Base-by-base conservation (phyloP, 1,140 invertebrate genomes). In the Uloborus diversus region DNA sequence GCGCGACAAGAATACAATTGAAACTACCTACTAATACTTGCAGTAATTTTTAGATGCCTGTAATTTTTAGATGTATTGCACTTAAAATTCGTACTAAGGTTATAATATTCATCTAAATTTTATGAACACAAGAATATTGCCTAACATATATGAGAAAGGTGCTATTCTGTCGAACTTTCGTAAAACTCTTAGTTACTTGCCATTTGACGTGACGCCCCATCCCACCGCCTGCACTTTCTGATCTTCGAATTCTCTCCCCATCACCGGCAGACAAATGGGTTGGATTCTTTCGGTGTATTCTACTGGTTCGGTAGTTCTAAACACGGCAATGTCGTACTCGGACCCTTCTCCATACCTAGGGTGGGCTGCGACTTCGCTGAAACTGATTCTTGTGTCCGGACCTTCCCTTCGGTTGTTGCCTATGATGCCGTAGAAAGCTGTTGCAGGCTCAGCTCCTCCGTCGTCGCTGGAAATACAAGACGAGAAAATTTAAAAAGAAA, bases 261-360 rank as follows among this genome's bases (percentile, higher is more conserved):
- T 30, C 14, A 59, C 2, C 23, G 33, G 32, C 4, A 76, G 37
- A 11, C 79, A 81, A 25, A 81, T 57, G 17, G 59, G 25, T n/a
- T 49, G 35, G 9, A 81, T 68, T 1, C 4, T 32, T 9, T 73
- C 49, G 2, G 3, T 47, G n/a, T 37, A 65, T 17, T 51, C 42
- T 17, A 81, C 68, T 11, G 68, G 57, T 13, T 62, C 25, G 3
- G 79, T 56, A 1, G 37, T 32, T n/a, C 37, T 27, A 17, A 81
- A 42, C 0, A 81, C 28, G 14, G 79, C 79, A 7, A 81, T 76
- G 59, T 81, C 79, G 23, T 57, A 28, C 30, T 65, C 62, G 3
- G 14, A n/a, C n/a, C n/a, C n/a, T 5, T 32, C 42, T n/a, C 59
- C 79, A 17, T 81, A 81, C 1, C 35, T 5, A 14, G 79, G 68